Evolutionary conservation across 2,888 invertebrate genomes (phyloP).

Genomic region (Caenorhabditis macrosperma): DNA sequence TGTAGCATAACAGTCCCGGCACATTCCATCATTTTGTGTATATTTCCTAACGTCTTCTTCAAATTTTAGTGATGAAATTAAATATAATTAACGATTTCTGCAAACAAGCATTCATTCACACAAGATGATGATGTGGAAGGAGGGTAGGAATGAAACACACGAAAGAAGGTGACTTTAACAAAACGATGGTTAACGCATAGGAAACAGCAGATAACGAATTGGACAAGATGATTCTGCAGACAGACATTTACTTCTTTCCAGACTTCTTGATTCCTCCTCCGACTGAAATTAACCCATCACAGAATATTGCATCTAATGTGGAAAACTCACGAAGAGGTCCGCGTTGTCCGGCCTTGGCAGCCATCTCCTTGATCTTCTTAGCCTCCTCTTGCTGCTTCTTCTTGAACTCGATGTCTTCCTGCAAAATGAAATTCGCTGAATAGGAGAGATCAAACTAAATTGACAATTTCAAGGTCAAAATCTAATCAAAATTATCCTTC

Average conservation of each 20-base stretch:
- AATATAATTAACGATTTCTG: neutral
- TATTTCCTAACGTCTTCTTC: constrained; percentile 12
- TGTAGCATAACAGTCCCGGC: constrained; percentile 43
- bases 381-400: constrained; percentile 78
- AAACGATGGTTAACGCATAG: neutral
- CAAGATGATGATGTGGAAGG: neutral
- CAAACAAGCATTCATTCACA: neutral
- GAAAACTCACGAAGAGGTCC: constrained; percentile 74
- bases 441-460: neutral
- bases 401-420: constrained; percentile 79
- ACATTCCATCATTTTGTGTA: constrained; percentile 52
- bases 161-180: neutral
- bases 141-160: neutral
- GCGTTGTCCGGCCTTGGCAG: constrained; percentile 74
- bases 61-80: constrained; percentile 40
- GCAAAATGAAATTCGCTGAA: constrained; percentile 15
- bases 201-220: neutral
- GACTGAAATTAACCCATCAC: constrained; percentile 60
- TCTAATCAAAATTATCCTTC: neutral
- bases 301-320: neutral
- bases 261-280: constrained; percentile 79
- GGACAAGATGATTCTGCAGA: neutral
- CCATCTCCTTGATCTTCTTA: constrained; percentile 78
- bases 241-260: constrained; percentile 69
- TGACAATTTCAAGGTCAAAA: neutral